Base-by-base conservation (phyloP, 1,140 invertebrate species). In the Plutomurus gul region DNA sequence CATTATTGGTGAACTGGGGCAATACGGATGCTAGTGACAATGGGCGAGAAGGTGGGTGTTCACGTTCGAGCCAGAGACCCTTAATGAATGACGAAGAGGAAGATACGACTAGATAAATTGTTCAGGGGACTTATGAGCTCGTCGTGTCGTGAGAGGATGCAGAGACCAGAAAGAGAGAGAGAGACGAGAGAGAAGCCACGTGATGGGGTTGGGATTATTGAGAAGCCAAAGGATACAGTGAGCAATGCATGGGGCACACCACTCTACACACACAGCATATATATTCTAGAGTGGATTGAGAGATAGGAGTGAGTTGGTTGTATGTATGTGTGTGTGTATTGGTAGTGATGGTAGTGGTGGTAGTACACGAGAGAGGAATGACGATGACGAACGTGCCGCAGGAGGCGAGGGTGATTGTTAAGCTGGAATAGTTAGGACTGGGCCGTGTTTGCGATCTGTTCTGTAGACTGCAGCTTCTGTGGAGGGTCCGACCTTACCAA, bases 401-500 rank as follows among this genome's bases (percentile, higher is more conserved):
- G 80, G 81, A 82, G 81, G 81, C 71, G 77, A 82, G 81, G 81
- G 81, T 82, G 81, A 82, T 82, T 82, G 77, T 82, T 82, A 77
- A 73, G 37, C 75, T 49, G 33, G 36, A 30, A n/a, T 16, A 13
- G 11, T 76, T n/a, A 8, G 16, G 27, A 60, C 27, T 20, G 27
- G 73, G 70, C 78, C 56, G 78, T 75, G 78, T 70, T 75, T 51
- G 49, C 73, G 72, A 79, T 79, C 73, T 79, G 46, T 5, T 74
- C 77, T 74, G 30, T n/a, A n/a, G n/a, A n/a, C n/a, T 47, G 47
- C 39, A 75, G 78, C 78, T 80, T 81, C 75, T 75, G 80, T 81
- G 80, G 80, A 78, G 80, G 80, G 80, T 79, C 73, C 51, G 73
- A 70, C 78, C 78, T 51, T 74, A 75, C 51, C 37, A 71, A 75